phyloP scores from a whole-genome alignment of 2,113 vertebrate genomes.

The Chloropsis hardwickii region DNA sequence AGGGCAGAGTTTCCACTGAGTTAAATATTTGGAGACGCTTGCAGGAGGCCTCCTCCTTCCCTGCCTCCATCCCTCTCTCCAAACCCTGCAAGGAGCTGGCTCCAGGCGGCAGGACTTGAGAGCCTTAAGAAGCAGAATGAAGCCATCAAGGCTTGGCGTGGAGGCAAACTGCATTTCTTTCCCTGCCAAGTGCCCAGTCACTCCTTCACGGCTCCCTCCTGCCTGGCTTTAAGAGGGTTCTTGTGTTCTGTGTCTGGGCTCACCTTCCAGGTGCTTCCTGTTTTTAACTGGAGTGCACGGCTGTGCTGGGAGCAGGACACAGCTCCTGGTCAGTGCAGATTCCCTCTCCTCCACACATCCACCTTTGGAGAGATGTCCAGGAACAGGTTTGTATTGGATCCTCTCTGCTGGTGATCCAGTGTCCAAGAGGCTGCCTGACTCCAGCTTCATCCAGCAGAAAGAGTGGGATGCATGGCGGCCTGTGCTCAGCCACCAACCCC shows the following conservation, averaged over 20 bases:
- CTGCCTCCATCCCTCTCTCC: not conserved
- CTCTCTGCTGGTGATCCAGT: not conserved
- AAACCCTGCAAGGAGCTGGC: not conserved
- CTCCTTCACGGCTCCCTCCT: not conserved
- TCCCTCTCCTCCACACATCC: not conserved
- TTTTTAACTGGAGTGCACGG: not conserved
- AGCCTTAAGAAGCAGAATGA: not conserved
- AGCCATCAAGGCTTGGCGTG: constrained; percentile 43
- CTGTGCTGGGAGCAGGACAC: not conserved
- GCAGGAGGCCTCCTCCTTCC: not conserved
- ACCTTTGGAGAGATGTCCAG: not conserved
- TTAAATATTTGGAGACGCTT: not conserved
- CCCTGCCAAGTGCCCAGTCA: constrained; percentile 41
- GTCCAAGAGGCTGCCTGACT: not conserved
- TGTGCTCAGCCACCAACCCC: not conserved
- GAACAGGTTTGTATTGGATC: not conserved
- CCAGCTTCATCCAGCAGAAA: rapidly evolving
- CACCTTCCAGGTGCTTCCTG: rapidly evolving
- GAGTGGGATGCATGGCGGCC: rapidly evolving
- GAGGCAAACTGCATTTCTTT: not conserved
- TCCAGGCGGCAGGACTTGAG: not conserved
- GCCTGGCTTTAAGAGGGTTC: not conserved
- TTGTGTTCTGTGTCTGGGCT: not conserved
- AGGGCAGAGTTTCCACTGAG: not conserved
- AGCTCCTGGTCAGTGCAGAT: not conserved